These are phyloP conservation scores for Drosophila longiperda DNA, from an alignment of 2,888 invertebrate species.

Conservation along the genomic window DNA sequence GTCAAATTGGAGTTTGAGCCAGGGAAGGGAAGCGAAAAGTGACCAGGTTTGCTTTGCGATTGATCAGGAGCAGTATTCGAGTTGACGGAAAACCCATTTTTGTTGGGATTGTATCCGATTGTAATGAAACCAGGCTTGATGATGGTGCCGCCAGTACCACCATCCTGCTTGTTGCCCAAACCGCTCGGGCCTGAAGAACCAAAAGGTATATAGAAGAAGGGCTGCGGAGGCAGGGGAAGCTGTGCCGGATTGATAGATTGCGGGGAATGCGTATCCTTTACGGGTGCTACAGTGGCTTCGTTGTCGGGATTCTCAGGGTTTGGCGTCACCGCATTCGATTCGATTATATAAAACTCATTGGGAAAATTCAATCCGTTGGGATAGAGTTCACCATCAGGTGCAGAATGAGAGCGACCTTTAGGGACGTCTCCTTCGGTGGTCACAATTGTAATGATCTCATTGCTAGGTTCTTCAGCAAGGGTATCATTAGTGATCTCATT, in stretches of 20 bases:
- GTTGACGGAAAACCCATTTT: conserved; percentile 2
- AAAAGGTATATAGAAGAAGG: conserved; percentile 5
- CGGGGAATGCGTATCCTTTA: background rate
- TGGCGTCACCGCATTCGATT: background rate
- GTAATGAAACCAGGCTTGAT: conserved; percentile 1
- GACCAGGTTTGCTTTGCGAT: conserved; percentile 12
- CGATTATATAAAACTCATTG: conserved; percentile 7
- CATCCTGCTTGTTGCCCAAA: conserved; percentile 10
- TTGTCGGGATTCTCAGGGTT: background rate
- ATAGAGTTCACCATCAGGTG: background rate
- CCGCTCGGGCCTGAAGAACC: conserved; percentile 4
- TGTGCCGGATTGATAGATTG: conserved; percentile 36
- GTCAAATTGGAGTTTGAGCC: background rate
- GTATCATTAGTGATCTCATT: background rate
- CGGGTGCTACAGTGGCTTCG: background rate
- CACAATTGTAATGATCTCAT: background rate
- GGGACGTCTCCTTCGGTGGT: background rate
- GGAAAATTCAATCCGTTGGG: background rate
- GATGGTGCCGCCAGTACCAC: background rate
- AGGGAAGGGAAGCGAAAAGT: conserved; percentile 33
- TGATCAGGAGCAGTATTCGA: background rate
- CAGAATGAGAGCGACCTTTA: conserved; percentile 11
- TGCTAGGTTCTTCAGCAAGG: background rate
- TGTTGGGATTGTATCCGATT: conserved; percentile 1
- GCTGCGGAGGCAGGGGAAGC: conserved; percentile 24